These are phyloP conservation scores for Drosophila nigrodunni DNA, from an alignment of 1,140 invertebrate species.

Conservation along the genomic window DNA sequence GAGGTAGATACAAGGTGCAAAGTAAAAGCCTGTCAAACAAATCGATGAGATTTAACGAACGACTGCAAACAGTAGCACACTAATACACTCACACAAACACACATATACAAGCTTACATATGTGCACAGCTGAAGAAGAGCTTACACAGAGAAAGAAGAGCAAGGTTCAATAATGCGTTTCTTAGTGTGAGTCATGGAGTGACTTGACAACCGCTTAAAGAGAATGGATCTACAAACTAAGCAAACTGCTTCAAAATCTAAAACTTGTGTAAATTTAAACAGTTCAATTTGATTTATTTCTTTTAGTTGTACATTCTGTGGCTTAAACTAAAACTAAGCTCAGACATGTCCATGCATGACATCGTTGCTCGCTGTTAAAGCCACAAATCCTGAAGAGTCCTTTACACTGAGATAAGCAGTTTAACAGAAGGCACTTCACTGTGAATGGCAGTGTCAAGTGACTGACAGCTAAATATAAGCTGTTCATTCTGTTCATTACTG, in stretches of 20 bases:
- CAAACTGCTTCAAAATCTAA: not conserved
- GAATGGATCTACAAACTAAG: conserved; percentile 10
- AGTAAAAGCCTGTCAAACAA: conserved; percentile 76
- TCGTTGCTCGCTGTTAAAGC: not conserved
- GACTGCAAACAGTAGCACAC: conserved; percentile 13
- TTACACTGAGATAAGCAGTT: conserved; percentile 33
- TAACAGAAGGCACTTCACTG: conserved; percentile 27
- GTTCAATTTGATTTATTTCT: not conserved
- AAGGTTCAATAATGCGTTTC: not conserved
- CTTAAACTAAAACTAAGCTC: conserved; percentile 2
- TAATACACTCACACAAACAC: conserved; percentile 14
- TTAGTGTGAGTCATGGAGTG: conserved; percentile 21
- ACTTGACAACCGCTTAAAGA: conserved; percentile 29
- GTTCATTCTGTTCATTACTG: conserved; percentile 47
- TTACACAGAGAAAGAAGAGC: conserved; percentile 5
- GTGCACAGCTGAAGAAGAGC: conserved; percentile 41
- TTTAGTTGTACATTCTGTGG: not conserved
- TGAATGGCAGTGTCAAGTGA: conserved; percentile 33
- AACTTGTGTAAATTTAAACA: not conserved
- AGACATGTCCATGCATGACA: conserved; percentile 35
- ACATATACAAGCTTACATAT: not conserved
- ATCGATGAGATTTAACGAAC: conserved; percentile 63
- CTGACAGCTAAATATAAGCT: conserved; percentile 37
- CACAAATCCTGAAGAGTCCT: conserved; percentile 18
- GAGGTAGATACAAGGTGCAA: conserved; percentile 26